These are phyloP conservation scores for Rhogogaster chlorosoma DNA, from an alignment of 2,888 invertebrate genomes.

Conservation along the genomic window DNA sequence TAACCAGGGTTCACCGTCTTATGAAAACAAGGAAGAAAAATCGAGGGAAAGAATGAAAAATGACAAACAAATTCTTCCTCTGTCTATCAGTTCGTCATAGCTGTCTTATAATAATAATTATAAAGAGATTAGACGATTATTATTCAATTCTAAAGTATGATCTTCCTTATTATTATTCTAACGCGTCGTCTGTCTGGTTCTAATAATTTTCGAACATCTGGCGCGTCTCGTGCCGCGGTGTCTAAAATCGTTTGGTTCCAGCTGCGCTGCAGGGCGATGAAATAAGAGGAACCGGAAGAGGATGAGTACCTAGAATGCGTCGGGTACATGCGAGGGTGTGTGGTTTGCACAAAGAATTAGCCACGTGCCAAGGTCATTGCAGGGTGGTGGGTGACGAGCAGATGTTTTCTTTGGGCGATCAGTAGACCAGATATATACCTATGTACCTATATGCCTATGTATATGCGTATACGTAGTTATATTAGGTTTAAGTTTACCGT, in stretches of 20 bases:
- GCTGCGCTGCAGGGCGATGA: neutral
- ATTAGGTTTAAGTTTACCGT: neutral
- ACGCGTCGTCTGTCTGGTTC: neutral
- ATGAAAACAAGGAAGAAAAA: neutral
- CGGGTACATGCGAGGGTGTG: neutral
- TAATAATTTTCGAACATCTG: neutral
- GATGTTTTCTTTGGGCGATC: conserved; percentile 10
- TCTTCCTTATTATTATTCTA: neutral
- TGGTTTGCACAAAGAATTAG: conserved; percentile 30
- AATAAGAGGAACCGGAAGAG: conserved; percentile 18
- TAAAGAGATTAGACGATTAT: neutral
- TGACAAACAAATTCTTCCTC: no score
- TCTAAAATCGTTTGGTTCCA: neutral
- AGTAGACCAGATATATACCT: neutral
- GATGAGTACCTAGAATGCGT: neutral
- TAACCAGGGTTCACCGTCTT: neutral
- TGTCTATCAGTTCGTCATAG: no score
- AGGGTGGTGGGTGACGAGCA: conserved; percentile 25
- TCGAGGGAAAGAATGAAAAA: neutral
- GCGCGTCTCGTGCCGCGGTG: neutral
- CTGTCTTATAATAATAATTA: neutral
- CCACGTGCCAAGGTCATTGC: conserved; percentile 34
- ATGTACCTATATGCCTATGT: neutral
- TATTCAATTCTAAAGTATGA: neutral
- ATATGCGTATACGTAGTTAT: neutral